phyloP scores from a whole-genome alignment of 1,140 invertebrate genomes.

The Penaeus japonicus region DNA sequence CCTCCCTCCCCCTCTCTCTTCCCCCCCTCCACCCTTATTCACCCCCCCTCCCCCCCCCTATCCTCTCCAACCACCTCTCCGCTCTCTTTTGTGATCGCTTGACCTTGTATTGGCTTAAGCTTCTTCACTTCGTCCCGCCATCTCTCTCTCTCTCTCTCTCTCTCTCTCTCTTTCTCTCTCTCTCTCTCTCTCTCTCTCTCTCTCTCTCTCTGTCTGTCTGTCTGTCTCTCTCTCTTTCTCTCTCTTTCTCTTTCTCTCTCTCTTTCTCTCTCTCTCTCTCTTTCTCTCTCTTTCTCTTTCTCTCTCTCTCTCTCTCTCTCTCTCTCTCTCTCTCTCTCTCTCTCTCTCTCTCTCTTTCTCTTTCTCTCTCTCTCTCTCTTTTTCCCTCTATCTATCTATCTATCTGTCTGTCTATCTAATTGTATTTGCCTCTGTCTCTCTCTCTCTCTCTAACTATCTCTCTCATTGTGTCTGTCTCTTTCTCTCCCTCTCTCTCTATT shows the following conservation, averaged over 20 bases:
- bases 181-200: neutral
- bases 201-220: neutral
- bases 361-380: neutral
- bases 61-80: neutral
- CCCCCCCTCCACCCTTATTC: too few species aligned
- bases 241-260: neutral
- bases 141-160: neutral
- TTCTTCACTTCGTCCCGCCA: neutral
- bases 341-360: constrained; percentile 7
- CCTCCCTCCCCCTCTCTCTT: too few species aligned
- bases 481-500: constrained; percentile 4
- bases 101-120: neutral
- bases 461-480: neutral
- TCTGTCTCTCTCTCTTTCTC: too few species aligned
- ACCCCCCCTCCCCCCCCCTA: neutral
- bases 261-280: neutral
- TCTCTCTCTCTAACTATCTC: neutral
- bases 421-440: neutral
- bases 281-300: neutral
- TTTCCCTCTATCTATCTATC: neutral
- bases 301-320: neutral
- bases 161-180: neutral
- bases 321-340: constrained; percentile 15
- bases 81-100: neutral
- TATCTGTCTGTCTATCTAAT: neutral